A percentile compares a stretch with the other conserved stretches of the same genome.
Evolutionary conservation across 2,888 invertebrate genomes (phyloP).

Genomic region (Hypercompe scribonia): DNA sequence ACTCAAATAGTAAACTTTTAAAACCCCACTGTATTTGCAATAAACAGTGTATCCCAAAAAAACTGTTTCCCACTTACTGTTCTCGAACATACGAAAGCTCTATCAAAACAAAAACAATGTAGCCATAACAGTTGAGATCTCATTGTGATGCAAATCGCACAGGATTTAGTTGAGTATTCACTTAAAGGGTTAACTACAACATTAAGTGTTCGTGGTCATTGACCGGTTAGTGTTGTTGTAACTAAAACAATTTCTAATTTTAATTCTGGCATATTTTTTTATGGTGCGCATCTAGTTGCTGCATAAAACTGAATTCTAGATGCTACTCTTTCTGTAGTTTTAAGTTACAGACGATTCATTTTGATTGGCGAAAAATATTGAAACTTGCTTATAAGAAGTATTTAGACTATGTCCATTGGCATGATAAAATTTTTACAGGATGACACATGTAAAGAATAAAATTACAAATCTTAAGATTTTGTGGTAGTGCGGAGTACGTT

Average conservation of each 20-base stretch:
- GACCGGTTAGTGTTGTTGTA: conserved; percentile 6
- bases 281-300: no score
- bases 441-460: no score
- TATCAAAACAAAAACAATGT: conserved; percentile 12
- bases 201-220: conserved; percentile 4
- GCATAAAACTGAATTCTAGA: no score
- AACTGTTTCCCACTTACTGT: neutral
- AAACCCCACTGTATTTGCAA: neutral
- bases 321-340: neutral
- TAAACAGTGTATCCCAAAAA: neutral
- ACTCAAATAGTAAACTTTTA: neutral
- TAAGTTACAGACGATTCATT: neutral
- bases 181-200: conserved; percentile 31
- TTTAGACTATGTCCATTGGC: no score
- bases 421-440: no score
- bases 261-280: neutral
- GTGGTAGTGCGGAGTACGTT: no score
- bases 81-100: neutral
- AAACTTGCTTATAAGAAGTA: neutral
- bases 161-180: conserved; percentile 39
- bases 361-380: neutral
- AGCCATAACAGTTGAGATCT: conserved; percentile 25
- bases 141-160: conserved; percentile 45
- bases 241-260: neutral
- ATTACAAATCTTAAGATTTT: no score